Conservation (phyloP, 2,113 vertebrate species). For the Platysternon megacephalum region DNA sequence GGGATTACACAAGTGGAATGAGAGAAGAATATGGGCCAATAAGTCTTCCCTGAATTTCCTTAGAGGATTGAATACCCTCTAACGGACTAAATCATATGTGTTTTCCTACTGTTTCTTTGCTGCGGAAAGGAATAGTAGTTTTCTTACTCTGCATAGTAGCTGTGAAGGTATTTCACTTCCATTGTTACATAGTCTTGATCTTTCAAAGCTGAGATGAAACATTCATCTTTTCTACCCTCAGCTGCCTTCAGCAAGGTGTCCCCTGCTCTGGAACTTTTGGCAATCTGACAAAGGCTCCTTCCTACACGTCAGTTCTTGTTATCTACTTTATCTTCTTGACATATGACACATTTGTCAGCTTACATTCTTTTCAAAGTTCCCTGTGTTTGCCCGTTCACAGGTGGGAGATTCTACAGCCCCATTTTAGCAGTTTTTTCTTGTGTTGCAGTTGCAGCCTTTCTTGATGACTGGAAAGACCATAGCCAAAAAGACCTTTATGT, state of each 20-base stretch:
- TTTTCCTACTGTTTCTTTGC: constrained; percentile 50
- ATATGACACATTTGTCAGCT: constrained; percentile 32
- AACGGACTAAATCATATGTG: constrained; percentile 68
- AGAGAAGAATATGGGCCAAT: constrained; percentile 50
- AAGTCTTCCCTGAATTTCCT: constrained; percentile 54
- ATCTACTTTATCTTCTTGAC: constrained; percentile 48
- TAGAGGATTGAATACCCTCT: constrained; percentile 60
- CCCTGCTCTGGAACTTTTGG: constrained; percentile 46
- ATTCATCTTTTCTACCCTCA: constrained; percentile 33
- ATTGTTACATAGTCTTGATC: not conserved
- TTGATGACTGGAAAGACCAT: not conserved
- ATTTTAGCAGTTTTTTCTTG: constrained; percentile 4
- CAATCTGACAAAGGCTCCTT: constrained; percentile 46
- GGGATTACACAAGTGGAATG: constrained; percentile 64
- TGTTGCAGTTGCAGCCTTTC: not conserved
- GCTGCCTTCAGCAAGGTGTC: constrained; percentile 61
- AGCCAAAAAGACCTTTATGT: not conserved
- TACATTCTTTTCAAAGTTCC: constrained; percentile 45
- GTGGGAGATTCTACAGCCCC: constrained; percentile 11
- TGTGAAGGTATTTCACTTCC: not conserved
- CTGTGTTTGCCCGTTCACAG: constrained; percentile 50
- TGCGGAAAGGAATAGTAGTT: constrained; percentile 13
- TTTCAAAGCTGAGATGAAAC: constrained; percentile 12
- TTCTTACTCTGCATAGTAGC: constrained; percentile 3
- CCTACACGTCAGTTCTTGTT: constrained; percentile 53